Conservation (phyloP, 1,140 invertebrate genomes). For the Macrobrachium rosenbergii region DNA sequence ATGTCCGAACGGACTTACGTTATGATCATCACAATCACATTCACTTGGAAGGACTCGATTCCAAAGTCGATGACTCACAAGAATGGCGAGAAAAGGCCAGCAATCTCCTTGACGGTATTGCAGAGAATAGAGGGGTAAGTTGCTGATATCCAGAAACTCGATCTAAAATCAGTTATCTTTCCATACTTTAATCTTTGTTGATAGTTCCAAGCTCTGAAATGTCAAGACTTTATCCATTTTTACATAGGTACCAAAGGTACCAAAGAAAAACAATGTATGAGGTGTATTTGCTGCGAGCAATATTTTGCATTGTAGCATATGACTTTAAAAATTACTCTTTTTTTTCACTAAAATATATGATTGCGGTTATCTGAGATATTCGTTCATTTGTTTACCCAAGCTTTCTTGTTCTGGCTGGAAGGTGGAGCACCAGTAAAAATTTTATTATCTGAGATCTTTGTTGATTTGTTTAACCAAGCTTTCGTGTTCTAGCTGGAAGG, state of each 20-base stretch:
- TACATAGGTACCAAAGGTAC: too few species aligned
- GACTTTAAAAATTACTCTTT: too few species aligned
- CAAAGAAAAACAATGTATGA: too few species aligned
- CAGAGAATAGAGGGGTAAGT: conserved; percentile 36
- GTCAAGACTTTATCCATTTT: background rate
- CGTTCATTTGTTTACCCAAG: background rate
- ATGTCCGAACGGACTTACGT: conserved; percentile 75
- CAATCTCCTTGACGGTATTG: conserved; percentile 27
- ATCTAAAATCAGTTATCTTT: background rate
- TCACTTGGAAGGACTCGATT: background rate
- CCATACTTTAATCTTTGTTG: background rate
- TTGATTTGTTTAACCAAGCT: too few species aligned
- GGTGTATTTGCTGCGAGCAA: too few species aligned
- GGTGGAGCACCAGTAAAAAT: conserved; percentile 49
- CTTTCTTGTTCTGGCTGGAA: background rate
- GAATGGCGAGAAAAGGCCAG: conserved; percentile 1
- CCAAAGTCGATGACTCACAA: conserved; percentile 3
- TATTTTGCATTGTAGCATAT: too few species aligned
- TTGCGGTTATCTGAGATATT: background rate
- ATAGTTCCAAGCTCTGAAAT: background rate
- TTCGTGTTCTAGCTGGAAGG: conserved; percentile 33
- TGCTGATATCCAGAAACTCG: background rate
- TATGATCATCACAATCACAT: conserved; percentile 76
- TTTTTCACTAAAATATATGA: too few species aligned
- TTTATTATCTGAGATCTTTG: background rate